These are phyloP conservation scores for Scolopax mira DNA, from an alignment of 2,113 vertebrate genomes.

Conservation along the genomic window DNA sequence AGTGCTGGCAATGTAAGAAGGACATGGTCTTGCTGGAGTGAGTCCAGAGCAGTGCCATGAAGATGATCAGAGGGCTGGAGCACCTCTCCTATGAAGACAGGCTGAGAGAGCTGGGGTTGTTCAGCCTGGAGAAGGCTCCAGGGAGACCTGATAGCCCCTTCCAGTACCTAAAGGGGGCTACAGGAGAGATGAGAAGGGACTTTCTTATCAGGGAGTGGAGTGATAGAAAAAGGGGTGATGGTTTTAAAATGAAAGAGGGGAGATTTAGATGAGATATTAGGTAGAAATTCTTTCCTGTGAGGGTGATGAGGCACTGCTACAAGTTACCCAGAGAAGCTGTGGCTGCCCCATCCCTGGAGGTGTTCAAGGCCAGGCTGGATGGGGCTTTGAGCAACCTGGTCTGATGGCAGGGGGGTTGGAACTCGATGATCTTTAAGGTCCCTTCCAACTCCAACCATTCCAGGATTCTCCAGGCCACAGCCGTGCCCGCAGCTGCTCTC, in stretches of 20 bases:
- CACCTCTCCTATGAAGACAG: background rate
- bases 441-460: background rate
- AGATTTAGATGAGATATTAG: background rate
- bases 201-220: no score
- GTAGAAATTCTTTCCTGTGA: background rate
- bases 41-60: background rate
- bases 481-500: rapidly evolving
- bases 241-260: background rate
- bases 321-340: background rate
- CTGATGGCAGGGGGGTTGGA: background rate
- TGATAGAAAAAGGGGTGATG: rapidly evolving
- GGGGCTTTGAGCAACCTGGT: background rate
- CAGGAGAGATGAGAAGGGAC: background rate
- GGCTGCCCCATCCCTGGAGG: background rate
- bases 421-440: background rate
- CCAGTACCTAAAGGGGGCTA: background rate
- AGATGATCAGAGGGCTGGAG: background rate
- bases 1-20: background rate
- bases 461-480: background rate
- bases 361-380: background rate
- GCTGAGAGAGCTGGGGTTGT: background rate
- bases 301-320: background rate
- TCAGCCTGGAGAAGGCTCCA: background rate
- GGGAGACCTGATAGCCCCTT: background rate
- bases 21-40: background rate